These are phyloP conservation scores for Saguinus imperator DNA, from an alignment of 2,113 vertebrate species.

Conservation along the genomic window DNA sequence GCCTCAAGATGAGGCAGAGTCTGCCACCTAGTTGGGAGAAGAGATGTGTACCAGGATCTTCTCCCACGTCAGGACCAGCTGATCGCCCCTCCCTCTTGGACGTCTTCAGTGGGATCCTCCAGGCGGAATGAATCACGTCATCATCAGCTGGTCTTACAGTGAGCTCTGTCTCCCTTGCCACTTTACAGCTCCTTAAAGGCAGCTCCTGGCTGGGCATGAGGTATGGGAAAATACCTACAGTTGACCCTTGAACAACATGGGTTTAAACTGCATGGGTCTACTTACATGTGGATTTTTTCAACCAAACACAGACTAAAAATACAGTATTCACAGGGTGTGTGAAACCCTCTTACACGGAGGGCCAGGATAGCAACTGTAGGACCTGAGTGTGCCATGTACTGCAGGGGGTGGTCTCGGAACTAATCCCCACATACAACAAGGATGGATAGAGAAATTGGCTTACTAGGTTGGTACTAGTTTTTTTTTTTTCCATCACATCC, in stretches of 20 bases:
- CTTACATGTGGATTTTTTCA: neutral
- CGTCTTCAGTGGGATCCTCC: neutral
- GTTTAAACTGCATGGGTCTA: neutral
- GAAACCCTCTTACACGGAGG: neutral
- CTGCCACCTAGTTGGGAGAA: neutral
- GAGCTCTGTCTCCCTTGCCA: neutral
- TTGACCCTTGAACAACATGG: neutral
- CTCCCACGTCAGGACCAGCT: neutral
- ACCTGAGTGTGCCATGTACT: neutral
- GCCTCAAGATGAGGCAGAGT: neutral
- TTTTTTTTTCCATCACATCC: neutral
- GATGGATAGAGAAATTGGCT: neutral
- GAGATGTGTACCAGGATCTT: neutral
- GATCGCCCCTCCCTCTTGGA: neutral
- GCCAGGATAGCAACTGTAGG: neutral
- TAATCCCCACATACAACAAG: neutral
- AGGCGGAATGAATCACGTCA: neutral
- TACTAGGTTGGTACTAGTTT: neutral
- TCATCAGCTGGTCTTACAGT: neutral
- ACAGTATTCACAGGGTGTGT: neutral
- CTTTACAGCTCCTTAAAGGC: neutral
- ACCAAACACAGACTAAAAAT: neutral
- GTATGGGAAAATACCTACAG: neutral
- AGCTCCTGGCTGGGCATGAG: neutral
- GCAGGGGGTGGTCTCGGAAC: neutral